Percentiles rank a stretch among this genome's conserved stretches.
Conservation (phyloP, 1,140 invertebrate species). For the Caenorhabditis brenneri region DNA sequence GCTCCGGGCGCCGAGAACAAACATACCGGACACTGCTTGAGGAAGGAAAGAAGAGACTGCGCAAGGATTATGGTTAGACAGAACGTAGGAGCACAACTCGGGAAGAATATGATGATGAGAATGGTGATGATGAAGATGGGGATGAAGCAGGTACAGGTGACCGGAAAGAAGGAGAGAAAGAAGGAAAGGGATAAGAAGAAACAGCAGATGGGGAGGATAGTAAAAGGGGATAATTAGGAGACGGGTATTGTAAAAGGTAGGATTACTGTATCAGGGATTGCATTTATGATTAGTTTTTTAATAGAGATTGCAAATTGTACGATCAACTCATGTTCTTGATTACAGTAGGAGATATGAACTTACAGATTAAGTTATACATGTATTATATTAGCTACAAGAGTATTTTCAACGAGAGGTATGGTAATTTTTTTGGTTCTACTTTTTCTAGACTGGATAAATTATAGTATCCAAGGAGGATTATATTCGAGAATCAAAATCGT, state of each 20-base stretch:
- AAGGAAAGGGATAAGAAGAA: not conserved
- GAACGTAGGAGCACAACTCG: slow-evolving; percentile 4
- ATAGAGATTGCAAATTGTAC: too few relatives aligned
- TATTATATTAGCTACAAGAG: too few relatives aligned
- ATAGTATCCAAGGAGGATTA: too few relatives aligned
- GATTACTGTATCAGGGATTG: not conserved
- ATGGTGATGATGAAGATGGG: not conserved
- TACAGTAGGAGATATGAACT: too few relatives aligned
- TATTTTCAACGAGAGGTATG: too few relatives aligned
- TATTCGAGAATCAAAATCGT: too few relatives aligned
- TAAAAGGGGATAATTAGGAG: not conserved
- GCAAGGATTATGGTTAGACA: slow-evolving; percentile 7
- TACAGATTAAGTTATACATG: too few relatives aligned
- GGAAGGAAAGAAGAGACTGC: not conserved
- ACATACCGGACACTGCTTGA: slow-evolving; percentile 31
- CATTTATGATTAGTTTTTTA: too few relatives aligned
- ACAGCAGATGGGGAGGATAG: not conserved
- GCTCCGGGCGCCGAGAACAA: slow-evolving; percentile 18
- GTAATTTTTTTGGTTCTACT: too few relatives aligned
- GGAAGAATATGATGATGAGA: not conserved
- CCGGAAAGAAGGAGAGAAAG: slow-evolving; percentile 1
- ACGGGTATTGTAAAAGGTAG: not conserved
- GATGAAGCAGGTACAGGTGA: not conserved
- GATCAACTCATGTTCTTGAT: too few relatives aligned
- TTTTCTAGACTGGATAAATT: too few relatives aligned